Evolutionary conservation across 2,888 invertebrate genomes (phyloP).

Genomic region (Odontomyia ornata): DNA sequence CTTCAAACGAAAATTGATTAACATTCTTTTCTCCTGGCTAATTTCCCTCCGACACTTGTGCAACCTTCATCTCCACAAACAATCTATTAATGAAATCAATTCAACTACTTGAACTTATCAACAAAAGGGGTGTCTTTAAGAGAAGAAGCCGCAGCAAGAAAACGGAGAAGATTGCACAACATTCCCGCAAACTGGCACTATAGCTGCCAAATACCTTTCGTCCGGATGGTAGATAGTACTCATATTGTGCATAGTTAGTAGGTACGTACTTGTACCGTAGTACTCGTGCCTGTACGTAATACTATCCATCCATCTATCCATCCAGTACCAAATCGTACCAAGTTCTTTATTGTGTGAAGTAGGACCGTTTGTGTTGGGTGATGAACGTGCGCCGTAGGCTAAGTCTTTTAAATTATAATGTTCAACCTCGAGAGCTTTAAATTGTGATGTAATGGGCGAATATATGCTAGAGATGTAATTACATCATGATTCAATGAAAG

Average conservation of each 20-base stretch:
- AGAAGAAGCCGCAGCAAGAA: slow-evolving; percentile 11
- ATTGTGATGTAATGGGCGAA: slow-evolving; percentile 30
- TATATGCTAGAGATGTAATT: slow-evolving; percentile 17
- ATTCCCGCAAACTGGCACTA: background rate
- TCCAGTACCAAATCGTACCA: background rate
- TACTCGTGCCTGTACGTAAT: background rate
- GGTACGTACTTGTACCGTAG: no score
- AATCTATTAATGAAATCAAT: slow-evolving; percentile 24
- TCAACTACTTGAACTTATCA: slow-evolving; percentile 25
- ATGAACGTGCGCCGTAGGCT: slow-evolving; percentile 20
- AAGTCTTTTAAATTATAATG: slow-evolving; percentile 18
- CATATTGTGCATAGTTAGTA: background rate
- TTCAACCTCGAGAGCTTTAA: slow-evolving; percentile 9
- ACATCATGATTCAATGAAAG: slow-evolving; percentile 4
- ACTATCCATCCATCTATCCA: background rate
- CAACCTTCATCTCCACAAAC: background rate
- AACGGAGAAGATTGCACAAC: slow-evolving; percentile 18
- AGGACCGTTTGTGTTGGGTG: background rate
- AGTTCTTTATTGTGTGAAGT: background rate
- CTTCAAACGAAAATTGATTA: background rate
- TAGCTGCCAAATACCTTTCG: slow-evolving; percentile 3
- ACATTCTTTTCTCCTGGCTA: background rate
- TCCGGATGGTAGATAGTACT: background rate
- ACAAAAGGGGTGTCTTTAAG: slow-evolving; percentile 1
- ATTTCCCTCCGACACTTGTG: background rate